These are phyloP conservation scores for Lymantria monacha DNA, from an alignment of 2,888 invertebrate species.

Conservation along the genomic window DNA sequence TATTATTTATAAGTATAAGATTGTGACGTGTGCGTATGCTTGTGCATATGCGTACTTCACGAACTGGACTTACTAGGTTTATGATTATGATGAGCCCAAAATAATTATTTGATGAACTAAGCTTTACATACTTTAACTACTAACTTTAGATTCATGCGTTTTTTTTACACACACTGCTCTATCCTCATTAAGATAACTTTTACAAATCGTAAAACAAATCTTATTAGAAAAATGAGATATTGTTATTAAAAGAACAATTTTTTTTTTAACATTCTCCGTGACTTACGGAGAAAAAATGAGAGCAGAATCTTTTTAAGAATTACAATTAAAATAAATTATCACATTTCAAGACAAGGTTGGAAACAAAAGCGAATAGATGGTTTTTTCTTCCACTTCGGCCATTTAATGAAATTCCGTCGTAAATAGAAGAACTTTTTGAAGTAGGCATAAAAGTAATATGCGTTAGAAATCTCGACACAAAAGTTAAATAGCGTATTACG, in stretches of 20 bases:
- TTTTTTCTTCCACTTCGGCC: conserved; percentile 35
- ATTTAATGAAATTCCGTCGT: conserved; percentile 58
- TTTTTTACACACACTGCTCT: too few relatives aligned
- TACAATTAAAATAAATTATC: conserved; percentile 62
- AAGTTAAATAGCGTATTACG: conserved; percentile 76
- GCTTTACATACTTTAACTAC: too few relatives aligned
- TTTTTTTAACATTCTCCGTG: conserved; percentile 15
- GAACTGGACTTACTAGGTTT: too few relatives aligned
- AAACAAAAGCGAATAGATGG: conserved; percentile 45
- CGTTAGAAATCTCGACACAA: conserved; percentile 51
- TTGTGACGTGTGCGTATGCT: too few relatives aligned
- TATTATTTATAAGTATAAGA: too few relatives aligned
- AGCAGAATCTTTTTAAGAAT: conserved; percentile 34
- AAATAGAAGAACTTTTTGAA: conserved; percentile 63
- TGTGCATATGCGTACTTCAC: too few relatives aligned
- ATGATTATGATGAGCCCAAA: too few relatives aligned
- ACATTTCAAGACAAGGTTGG: conserved; percentile 35
- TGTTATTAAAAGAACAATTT: conserved; percentile 31
- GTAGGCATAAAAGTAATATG: conserved; percentile 64
- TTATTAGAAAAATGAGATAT: conserved; percentile 28
- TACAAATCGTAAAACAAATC: conserved; percentile 23
- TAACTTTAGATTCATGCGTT: too few relatives aligned
- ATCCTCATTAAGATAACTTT: conserved; percentile 6
- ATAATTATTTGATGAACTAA: too few relatives aligned
- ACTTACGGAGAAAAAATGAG: conserved; percentile 18